phyloP scores from a whole-genome alignment of 2,797 vertebrate genomes.

The Etheostoma nigrum region DNA sequence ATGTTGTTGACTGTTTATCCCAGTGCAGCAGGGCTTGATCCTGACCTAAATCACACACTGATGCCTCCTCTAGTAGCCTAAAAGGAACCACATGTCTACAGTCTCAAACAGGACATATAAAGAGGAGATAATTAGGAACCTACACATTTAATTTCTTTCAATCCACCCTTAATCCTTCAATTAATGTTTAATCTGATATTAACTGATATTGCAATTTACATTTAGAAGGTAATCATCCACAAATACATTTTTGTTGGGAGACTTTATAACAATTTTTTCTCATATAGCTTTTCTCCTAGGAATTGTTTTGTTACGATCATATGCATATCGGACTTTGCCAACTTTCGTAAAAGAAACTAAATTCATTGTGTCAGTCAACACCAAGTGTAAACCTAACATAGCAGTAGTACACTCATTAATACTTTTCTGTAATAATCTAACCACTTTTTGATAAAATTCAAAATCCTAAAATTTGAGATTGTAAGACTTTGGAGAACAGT shows the following conservation, averaged over 20 bases:
- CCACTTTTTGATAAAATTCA: not conserved
- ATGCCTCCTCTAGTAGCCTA: slow-evolving; percentile 36
- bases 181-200: not conserved
- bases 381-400: not conserved
- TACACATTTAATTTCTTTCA: not conserved
- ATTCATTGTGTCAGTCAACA: not conserved
- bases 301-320: not conserved
- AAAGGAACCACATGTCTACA: slow-evolving; percentile 20
- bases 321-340: not conserved
- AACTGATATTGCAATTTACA: not conserved
- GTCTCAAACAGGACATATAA: slow-evolving; percentile 10
- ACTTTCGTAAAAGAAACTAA: not conserved
- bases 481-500: not conserved
- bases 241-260: not conserved
- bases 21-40: slow-evolving; percentile 21
- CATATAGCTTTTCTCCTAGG: not conserved
- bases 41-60: slow-evolving; percentile 57
- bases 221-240: not conserved
- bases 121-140: not conserved
- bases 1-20: slow-evolving; percentile 45
- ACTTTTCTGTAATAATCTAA: not conserved
- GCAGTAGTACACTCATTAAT: not conserved
- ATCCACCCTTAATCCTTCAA: not conserved
- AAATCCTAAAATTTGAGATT: not conserved
- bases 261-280: not conserved